A percentile compares a stretch with the other conserved stretches of the same genome.
phyloP scores from a whole-genome alignment of 2,113 vertebrate species.

The Phalacrocorax pelagicus region DNA sequence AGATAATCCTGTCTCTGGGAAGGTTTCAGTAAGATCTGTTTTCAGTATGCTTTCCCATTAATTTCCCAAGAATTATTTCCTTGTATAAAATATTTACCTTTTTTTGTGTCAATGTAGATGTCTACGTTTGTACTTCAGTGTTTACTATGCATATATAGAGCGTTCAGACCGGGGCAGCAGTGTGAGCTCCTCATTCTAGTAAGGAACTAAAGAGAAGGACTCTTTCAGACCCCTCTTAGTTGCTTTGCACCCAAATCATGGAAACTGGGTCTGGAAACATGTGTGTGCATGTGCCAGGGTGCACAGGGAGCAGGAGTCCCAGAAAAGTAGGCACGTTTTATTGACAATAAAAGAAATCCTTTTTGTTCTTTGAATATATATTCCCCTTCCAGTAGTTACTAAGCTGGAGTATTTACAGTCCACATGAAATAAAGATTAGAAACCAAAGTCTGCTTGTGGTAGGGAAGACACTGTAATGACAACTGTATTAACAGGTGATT shows the following conservation, averaged over 20 bases:
- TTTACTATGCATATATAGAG: neutral
- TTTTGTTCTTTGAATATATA: neutral
- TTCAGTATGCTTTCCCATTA: neutral
- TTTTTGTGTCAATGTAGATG: neutral
- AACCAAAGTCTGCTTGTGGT: neutral
- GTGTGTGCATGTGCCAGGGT: fast-evolving
- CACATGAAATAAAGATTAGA: neutral
- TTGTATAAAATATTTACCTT: neutral
- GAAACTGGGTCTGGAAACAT: neutral
- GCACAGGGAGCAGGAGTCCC: neutral
- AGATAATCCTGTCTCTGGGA: neutral
- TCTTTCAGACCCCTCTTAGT: neutral
- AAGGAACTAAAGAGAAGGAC: neutral
- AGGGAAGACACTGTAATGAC: neutral
- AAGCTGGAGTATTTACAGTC: neutral
- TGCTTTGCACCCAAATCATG: neutral
- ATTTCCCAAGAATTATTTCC: neutral
- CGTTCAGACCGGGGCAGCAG: neutral
- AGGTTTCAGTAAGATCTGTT: neutral
- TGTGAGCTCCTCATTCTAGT: neutral
- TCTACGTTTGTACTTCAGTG: neutral
- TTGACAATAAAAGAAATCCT: neutral
- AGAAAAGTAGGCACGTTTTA: neutral
- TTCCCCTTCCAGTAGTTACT: neutral
- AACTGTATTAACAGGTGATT: neutral